A percentile compares a stretch with the other conserved stretches of the same genome.
These are phyloP conservation scores for Eupeodes luniger DNA, from an alignment of 2,888 invertebrate genomes.

Conservation along the genomic window DNA sequence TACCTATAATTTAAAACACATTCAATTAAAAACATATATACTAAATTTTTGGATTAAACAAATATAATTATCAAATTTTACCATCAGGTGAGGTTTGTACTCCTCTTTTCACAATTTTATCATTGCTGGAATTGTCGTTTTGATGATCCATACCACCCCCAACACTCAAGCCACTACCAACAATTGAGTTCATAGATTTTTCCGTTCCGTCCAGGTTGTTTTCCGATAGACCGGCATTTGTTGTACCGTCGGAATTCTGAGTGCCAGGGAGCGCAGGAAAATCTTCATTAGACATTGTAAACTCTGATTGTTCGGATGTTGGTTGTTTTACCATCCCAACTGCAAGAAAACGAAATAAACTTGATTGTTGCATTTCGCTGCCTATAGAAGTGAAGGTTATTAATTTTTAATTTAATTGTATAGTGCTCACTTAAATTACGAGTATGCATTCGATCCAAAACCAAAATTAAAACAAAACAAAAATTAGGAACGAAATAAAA, in stretches of 20 bases:
- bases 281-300: conserved; percentile 99
- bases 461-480: background rate
- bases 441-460: conserved; percentile 12
- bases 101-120: conserved; percentile 89
- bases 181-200: conserved; percentile 83
- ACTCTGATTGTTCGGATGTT: conserved; percentile 95
- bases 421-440: conserved; percentile 34
- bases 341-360: conserved; percentile 81
- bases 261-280: conserved; percentile 99
- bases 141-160: conserved; percentile 82
- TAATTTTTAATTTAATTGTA: conserved; percentile 31
- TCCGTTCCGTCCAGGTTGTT: conserved; percentile 83
- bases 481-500: background rate
- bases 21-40: background rate
- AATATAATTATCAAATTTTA: conserved; percentile 80
- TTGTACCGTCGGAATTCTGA: conserved; percentile 88
- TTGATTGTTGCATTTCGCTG: conserved; percentile 66
- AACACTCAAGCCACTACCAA: conserved; percentile 80
- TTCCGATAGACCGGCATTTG: conserved; percentile 82
- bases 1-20: conserved; percentile 86
- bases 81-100: conserved; percentile 98
- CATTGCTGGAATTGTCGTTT: conserved; percentile 84
- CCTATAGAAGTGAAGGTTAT: conserved; percentile 51
- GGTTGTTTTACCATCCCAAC: conserved; percentile 98
- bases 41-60: background rate